A percentile compares a stretch with the other conserved stretches of the same genome.
Evolutionary conservation across 2,888 invertebrate genomes (phyloP).

Genomic region (Torymus aiolomorphi): DNA sequence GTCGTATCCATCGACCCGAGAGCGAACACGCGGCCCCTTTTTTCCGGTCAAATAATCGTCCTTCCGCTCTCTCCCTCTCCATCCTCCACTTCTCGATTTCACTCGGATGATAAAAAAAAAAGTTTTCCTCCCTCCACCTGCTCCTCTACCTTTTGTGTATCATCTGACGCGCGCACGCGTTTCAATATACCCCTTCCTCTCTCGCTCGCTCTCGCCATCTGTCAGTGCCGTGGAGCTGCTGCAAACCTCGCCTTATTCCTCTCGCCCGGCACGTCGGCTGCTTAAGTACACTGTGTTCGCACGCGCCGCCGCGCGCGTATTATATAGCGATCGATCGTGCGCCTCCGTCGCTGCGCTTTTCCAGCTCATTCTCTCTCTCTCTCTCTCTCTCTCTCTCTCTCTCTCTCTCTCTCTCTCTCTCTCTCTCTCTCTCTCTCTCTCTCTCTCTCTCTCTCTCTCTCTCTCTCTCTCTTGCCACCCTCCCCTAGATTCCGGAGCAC

Average conservation of each 20-base stretch:
- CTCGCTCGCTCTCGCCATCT: not conserved
- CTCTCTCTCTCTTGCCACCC: not conserved
- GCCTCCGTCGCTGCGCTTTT: slow-evolving; percentile 26
- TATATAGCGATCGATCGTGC: slow-evolving; percentile 41
- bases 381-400: slow-evolving; percentile 7
- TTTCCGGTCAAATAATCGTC: slow-evolving; percentile 43
- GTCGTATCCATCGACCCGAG: slow-evolving; percentile 10
- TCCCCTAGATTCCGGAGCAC: not conserved
- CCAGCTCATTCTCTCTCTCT: slow-evolving; percentile 34
- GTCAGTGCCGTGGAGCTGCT: no score
- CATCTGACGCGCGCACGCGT: no score
- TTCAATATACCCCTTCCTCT: not conserved
- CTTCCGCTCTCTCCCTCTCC: not conserved
- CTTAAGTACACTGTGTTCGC: slow-evolving; percentile 36
- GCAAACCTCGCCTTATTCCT: slow-evolving; percentile 18
- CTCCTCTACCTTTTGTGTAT: not conserved
- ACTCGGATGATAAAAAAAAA: slow-evolving; percentile 16
- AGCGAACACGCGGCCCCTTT: slow-evolving; percentile 15
- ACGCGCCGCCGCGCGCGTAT: slow-evolving; percentile 4
- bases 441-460: slow-evolving; percentile 7
- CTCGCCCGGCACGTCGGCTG: slow-evolving; percentile 35
- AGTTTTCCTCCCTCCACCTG: not conserved
- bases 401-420: slow-evolving; percentile 7
- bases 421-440: slow-evolving; percentile 7
- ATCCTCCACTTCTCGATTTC: not conserved